phyloP scores from a whole-genome alignment of 2,113 vertebrate species.

The Chrysemys picta region DNA sequence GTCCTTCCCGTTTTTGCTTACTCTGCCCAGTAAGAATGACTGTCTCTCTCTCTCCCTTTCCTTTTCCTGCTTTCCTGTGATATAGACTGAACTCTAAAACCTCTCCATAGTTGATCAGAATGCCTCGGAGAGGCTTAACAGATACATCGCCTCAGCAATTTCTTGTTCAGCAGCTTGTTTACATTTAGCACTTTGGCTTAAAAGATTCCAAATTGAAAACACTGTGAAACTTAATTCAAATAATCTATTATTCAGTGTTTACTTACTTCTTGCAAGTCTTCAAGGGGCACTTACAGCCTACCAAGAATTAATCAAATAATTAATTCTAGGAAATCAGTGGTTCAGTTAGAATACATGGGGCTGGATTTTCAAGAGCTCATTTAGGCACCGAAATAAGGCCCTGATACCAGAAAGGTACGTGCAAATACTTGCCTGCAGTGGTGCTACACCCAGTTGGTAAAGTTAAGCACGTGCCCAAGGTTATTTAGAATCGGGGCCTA shows the following conservation, averaged over 20 bases:
- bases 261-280: background rate
- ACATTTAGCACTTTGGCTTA: background rate
- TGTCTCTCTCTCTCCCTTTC: background rate
- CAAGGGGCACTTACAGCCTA: background rate
- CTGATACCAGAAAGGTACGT: background rate
- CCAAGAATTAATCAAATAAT: background rate
- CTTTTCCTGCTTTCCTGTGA: background rate
- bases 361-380: background rate
- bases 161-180: background rate
- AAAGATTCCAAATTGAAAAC: background rate
- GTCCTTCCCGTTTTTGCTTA: constrained; percentile 26
- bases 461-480: background rate
- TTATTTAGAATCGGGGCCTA: background rate
- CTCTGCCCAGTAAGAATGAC: background rate
- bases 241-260: constrained; percentile 11
- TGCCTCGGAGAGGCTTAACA: background rate
- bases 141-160: constrained; percentile 1
- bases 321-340: background rate
- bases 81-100: background rate
- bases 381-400: background rate
- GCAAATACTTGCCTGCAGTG: background rate
- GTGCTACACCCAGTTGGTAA: background rate
- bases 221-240: background rate
- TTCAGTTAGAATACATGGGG: background rate
- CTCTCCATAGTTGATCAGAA: background rate